Percentiles rank a stretch among this genome's conserved stretches.
phyloP scores from a whole-genome alignment of 1,140 invertebrate genomes.

The Drosophila orena region DNA sequence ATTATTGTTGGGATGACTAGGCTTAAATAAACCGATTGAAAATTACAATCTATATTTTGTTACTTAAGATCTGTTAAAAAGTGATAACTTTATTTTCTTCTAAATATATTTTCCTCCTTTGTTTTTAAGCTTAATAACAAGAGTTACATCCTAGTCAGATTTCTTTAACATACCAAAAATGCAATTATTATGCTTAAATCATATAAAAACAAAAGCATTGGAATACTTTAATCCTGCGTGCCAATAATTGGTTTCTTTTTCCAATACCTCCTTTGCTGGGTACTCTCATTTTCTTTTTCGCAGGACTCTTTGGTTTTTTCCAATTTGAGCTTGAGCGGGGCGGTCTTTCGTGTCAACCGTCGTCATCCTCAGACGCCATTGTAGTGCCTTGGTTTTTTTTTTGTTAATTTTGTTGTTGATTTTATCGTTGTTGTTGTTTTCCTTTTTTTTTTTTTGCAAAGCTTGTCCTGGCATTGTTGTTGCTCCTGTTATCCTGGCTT shows the following conservation, averaged over 20 bases:
- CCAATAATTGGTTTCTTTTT: background rate
- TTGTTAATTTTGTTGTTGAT: constrained; percentile 28
- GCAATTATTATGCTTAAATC: too few relatives aligned
- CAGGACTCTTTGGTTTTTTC: constrained; percentile 45
- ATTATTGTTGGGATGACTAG: too few relatives aligned
- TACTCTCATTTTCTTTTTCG: background rate
- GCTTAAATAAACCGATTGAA: too few relatives aligned
- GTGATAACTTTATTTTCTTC: too few relatives aligned
- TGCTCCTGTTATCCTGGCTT: constrained; percentile 49
- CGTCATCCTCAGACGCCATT: constrained; percentile 68
- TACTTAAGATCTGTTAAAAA: too few relatives aligned
- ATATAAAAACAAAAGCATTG: too few relatives aligned
- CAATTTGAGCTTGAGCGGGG: constrained; percentile 54
- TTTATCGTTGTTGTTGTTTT: constrained; percentile 13
- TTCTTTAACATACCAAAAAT: too few relatives aligned
- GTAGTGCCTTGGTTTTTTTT: constrained; percentile 38
- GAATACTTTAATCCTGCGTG: background rate
- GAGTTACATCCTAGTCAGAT: too few relatives aligned
- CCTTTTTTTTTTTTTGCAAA: background rate
- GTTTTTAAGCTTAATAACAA: too few relatives aligned
- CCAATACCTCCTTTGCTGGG: constrained; percentile 1
- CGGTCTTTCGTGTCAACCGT: constrained; percentile 72
- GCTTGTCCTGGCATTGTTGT: constrained; percentile 11
- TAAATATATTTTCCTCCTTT: too few relatives aligned
- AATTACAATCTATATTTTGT: too few relatives aligned